phyloP scores from a whole-genome alignment of 2,113 vertebrate genomes.

The Hystrix cristata region DNA sequence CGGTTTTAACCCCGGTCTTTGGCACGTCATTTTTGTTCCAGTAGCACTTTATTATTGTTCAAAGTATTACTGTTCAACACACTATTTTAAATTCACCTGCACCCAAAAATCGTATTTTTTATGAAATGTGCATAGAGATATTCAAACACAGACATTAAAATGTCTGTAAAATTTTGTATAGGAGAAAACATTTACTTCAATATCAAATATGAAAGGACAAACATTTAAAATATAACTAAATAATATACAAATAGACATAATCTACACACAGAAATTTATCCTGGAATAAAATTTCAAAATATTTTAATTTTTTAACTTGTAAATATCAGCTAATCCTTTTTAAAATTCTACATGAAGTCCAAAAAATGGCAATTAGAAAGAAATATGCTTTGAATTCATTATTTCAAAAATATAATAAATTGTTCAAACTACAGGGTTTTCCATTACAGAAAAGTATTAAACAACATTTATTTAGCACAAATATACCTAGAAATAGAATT shows the following conservation, averaged over 20 bases:
- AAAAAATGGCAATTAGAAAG: neutral
- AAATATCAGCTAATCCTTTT: neutral
- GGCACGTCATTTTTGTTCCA: neutral
- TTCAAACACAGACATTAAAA: neutral
- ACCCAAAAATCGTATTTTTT: neutral
- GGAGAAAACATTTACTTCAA: neutral
- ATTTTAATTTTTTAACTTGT: neutral
- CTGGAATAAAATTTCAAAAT: slow-evolving; percentile 18
- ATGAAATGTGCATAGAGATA: rapidly evolving
- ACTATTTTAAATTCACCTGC: neutral
- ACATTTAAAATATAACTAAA: neutral
- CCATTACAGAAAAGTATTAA: neutral
- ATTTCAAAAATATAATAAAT: neutral
- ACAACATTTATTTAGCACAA: neutral
- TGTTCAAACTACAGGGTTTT: neutral
- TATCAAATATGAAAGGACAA: neutral
- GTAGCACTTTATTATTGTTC: neutral
- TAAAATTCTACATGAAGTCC: neutral
- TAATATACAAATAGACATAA: neutral
- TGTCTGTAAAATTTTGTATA: neutral
- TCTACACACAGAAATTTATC: neutral
- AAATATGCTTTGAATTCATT: neutral
- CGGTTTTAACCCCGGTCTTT: neutral
- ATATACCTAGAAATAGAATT: neutral
- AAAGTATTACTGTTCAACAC: neutral